Percentiles rank a stretch among this genome's conserved stretches.
phyloP scores from a whole-genome alignment of 2,797 vertebrate species.

The Harpagifer antarcticus region DNA sequence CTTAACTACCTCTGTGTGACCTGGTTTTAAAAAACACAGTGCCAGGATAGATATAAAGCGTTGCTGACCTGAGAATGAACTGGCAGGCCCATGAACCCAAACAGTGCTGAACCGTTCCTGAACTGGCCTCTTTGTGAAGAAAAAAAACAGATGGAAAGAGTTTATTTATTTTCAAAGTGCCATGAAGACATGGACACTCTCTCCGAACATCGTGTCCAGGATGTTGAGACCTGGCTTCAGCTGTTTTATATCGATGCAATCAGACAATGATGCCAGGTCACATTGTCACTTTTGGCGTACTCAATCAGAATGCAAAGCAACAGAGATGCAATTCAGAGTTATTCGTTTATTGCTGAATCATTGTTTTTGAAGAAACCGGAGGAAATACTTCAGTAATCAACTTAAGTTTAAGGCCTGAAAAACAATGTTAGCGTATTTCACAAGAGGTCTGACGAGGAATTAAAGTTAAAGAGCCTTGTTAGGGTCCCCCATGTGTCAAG shows the following conservation, averaged over 20 bases:
- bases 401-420: conserved; percentile 30
- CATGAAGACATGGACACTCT: conserved; percentile 24
- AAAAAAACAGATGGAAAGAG: conserved; percentile 90
- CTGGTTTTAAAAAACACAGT: conserved; percentile 57
- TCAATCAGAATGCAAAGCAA: conserved; percentile 15
- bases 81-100: conserved; percentile 87
- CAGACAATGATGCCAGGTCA: conserved; percentile 11
- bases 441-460: conserved; percentile 48
- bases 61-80: conserved; percentile 89
- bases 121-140: conserved; percentile 86
- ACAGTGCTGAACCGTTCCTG: conserved; percentile 90
- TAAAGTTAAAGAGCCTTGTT: conserved; percentile 49
- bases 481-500: conserved; percentile 36
- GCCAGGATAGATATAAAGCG: conserved; percentile 61
- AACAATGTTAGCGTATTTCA: conserved; percentile 51
- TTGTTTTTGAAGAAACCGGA: conserved; percentile 11
- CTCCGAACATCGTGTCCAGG: conserved; percentile 30
- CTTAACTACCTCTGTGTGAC: conserved; percentile 59
- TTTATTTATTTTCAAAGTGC: conserved; percentile 50
- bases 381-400: conserved; percentile 24
- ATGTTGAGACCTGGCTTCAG: conserved; percentile 39
- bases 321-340: neutral
- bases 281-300: neutral
- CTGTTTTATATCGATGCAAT: neutral
- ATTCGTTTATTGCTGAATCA: conserved; percentile 10